Evolutionary conservation across 2,113 vertebrate genomes (phyloP).

Genomic region (Gavialis gangeticus): DNA sequence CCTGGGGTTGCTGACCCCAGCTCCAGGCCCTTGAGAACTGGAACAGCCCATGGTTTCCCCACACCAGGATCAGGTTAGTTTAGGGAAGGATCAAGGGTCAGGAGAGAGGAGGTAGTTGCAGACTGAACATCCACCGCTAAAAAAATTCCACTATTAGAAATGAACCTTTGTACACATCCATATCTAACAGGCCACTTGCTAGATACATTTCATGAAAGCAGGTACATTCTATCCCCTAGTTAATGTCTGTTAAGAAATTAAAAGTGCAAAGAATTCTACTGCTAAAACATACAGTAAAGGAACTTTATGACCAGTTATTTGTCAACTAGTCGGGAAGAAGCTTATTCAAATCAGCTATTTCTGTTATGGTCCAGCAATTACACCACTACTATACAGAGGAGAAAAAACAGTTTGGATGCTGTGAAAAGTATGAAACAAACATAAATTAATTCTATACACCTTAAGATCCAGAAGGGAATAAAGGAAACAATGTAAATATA

Average conservation of each 20-base stretch:
- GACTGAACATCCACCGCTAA: too few relatives aligned
- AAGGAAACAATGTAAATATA: not conserved
- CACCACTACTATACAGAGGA: not conserved
- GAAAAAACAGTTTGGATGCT: not conserved
- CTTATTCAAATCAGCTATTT: not conserved
- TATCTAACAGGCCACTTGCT: not conserved
- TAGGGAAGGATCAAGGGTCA: too few relatives aligned
- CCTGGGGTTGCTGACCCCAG: too few relatives aligned
- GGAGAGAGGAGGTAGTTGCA: too few relatives aligned
- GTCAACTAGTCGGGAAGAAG: conserved; percentile 3
- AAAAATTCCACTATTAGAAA: too few relatives aligned
- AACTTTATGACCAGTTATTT: not conserved
- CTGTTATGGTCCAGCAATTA: not conserved
- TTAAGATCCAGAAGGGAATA: rapidly evolving
- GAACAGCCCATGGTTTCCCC: too few relatives aligned
- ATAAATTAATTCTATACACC: not conserved
- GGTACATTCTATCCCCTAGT: not conserved
- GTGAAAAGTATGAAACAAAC: not conserved
- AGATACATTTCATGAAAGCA: not conserved
- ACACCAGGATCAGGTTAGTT: too few relatives aligned
- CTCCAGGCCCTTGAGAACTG: too few relatives aligned
- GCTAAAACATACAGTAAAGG: not conserved
- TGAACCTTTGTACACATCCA: too few relatives aligned
- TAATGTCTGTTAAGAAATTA: not conserved
- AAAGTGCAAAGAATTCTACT: not conserved